Evolutionary conservation across 2,797 vertebrate genomes (phyloP).

Genomic region (Tinamus major): DNA sequence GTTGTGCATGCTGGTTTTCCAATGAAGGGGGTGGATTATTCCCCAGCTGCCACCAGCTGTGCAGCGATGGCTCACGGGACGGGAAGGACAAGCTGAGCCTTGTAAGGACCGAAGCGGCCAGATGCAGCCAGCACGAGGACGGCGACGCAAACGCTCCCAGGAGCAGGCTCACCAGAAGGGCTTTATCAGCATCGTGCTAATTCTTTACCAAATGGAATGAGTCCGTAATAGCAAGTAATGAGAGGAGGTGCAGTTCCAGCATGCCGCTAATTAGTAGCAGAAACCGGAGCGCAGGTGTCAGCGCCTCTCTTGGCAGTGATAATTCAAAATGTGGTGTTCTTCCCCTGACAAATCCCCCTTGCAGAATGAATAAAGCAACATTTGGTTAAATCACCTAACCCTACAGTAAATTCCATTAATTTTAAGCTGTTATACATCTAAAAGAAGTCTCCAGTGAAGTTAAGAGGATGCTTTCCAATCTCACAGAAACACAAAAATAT

Average conservation of each 20-base stretch:
- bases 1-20: fast-evolving
- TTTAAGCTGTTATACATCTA: neutral
- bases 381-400: neutral
- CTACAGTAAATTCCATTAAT: neutral
- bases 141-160: neutral
- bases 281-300: neutral
- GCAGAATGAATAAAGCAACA: neutral
- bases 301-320: conserved; percentile 20
- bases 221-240: conserved; percentile 21
- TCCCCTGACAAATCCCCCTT: neutral
- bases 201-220: neutral
- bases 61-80: neutral
- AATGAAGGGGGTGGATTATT: neutral
- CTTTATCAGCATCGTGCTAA: neutral
- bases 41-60: neutral
- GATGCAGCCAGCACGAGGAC: neutral
- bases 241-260: neutral
- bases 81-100: neutral
- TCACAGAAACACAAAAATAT: neutral
- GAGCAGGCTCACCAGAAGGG: neutral
- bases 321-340: conserved; percentile 15
- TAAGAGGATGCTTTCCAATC: neutral
- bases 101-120: neutral
- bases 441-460: neutral
- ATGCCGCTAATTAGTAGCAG: conserved; percentile 15